These are phyloP conservation scores for Parazoanthus swiftii DNA, from an alignment of 92 coral and sea anemone species.

Conservation along the genomic window DNA sequence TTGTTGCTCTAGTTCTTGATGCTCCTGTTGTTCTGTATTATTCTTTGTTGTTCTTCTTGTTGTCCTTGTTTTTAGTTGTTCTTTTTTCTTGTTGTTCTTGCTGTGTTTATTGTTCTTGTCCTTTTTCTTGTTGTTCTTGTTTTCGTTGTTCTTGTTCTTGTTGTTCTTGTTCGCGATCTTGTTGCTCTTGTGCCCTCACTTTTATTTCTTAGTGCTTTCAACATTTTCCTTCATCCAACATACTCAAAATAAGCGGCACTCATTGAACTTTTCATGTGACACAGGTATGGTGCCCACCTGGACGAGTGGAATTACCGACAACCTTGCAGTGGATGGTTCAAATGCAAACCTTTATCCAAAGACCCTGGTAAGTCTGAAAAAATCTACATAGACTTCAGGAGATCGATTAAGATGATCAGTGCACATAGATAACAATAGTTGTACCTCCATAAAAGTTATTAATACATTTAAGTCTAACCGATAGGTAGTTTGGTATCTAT, in stretches of 20 bases:
- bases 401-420: neutral
- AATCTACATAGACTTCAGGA: neutral
- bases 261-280: neutral
- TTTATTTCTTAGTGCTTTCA: neutral
- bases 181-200: neutral
- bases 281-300: conserved; percentile 21
- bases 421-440: too few relatives aligned
- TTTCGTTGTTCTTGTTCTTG: neutral
- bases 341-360: conserved; percentile 32
- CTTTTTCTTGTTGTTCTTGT: neutral
- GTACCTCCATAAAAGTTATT: too few relatives aligned
- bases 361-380: neutral
- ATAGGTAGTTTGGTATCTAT: too few relatives aligned
- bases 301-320: conserved; percentile 3
- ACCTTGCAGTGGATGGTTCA: conserved; percentile 17
- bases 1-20: neutral
- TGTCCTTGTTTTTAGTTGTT: neutral
- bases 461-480: too few relatives aligned
- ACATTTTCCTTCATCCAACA: neutral
- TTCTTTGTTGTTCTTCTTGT: neutral
- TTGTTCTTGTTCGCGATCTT: neutral
- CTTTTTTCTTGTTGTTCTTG: neutral
- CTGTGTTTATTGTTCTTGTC: neutral
- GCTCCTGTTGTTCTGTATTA: neutral
- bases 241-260: neutral